Evolutionary conservation across 2,113 vertebrate genomes (phyloP), one percentile per base, ranked within the genome.

Genomic region (Poecile atricapillus): DNA sequence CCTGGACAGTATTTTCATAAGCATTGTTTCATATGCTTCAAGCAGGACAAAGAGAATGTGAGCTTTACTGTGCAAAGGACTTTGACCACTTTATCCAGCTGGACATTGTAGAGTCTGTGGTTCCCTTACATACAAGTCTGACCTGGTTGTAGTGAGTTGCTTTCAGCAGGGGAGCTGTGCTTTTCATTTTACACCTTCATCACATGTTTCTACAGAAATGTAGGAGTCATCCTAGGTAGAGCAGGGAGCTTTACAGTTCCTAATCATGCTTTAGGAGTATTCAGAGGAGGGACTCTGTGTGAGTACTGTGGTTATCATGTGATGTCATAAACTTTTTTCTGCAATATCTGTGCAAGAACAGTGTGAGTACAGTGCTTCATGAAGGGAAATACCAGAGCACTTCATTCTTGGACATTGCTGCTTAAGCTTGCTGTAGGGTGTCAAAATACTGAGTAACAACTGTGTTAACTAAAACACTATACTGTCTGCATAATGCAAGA

Each of bases 201-300:
- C 17, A 59, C 2, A 0, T 39, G 5, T 75, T 90, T 53, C 65
- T 82, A 8, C 35, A 39, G 49, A 50, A 59, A 43, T 25, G 22
- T 31, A 39, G 39, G 20, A 86, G 33, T 58, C 43, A 55, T 46
- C 59, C 49, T 33, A 14, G 37, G 27, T 11, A 39, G 23, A 68
- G 24, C 62, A 60, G 25, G 10, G 47, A 71, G 28, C 43, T 83
- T 80, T 71, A 30, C 53, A 22, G 30, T 39, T 77, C 44, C 53
- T 60, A 5, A 15, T 55, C 0, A 0, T 64, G 49, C 69, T 81
- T 68, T 52, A 64, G 49, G 22, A 22, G 2, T 39, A 7, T 43
- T 83, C 28, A 27, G 7, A 39, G 50, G n/a, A 67, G 18, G 43
- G 37, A 13, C 35, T 53, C 25, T 30, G 27, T 59, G n/a, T 30